Conservation (phyloP, 2,797 vertebrate genomes). For the Coregonus sp. region DNA sequence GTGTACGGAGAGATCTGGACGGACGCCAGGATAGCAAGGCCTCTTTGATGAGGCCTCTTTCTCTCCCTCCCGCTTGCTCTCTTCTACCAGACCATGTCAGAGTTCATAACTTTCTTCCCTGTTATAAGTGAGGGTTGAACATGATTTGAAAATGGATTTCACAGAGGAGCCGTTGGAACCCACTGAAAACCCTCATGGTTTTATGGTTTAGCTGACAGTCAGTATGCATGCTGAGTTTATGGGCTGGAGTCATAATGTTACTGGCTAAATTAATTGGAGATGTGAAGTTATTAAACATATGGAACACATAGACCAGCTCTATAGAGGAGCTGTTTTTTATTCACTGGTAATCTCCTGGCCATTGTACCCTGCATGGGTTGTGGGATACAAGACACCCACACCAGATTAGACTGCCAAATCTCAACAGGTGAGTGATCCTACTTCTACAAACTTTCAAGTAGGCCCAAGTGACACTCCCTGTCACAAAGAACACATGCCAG, state of each 20-base stretch:
- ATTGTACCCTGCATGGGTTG: not conserved
- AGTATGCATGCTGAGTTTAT: not conserved
- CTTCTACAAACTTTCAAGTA: not conserved
- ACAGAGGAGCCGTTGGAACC: not conserved
- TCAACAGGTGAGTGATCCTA: not conserved
- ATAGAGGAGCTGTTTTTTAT: not conserved
- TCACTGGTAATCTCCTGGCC: not conserved
- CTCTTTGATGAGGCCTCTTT: constrained; percentile 20
- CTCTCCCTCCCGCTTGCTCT: not conserved
- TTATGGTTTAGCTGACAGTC: not conserved
- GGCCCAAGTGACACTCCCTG: not conserved
- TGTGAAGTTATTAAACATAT: too few species aligned
- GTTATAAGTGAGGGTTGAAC: not conserved
- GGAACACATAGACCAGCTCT: not conserved
- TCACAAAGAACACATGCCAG: not conserved
- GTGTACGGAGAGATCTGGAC: constrained; percentile 5
- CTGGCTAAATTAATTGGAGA: too few species aligned
- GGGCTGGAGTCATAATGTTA: not conserved
- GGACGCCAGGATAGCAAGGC: constrained; percentile 3
- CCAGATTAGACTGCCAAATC: not conserved
- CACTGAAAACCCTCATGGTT: not conserved
- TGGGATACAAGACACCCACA: too few species aligned
- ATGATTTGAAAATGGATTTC: not conserved
- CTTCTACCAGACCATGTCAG: not conserved
- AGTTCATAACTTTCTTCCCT: not conserved